Evolutionary conservation across 2,888 invertebrate species (phyloP).

Genomic region (Limnephilus rhombicus): DNA sequence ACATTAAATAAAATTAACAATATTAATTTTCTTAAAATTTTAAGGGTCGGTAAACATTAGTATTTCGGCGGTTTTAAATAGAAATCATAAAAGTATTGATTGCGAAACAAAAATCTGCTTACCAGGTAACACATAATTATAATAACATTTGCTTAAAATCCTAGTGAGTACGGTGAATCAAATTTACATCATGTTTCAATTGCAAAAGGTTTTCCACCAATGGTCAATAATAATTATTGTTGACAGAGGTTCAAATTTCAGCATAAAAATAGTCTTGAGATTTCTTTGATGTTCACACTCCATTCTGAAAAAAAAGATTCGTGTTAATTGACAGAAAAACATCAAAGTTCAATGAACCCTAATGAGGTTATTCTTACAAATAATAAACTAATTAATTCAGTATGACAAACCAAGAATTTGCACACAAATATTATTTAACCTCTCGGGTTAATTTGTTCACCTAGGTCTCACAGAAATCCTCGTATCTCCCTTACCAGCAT

Average conservation of each 20-base stretch:
- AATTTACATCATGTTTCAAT: constrained; percentile 26
- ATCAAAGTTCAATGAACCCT: not conserved
- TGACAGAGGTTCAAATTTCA: not conserved
- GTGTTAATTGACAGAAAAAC: not conserved
- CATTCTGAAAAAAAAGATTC: constrained; percentile 35
- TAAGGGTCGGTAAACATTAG: not conserved
- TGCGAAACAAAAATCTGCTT: not conserved
- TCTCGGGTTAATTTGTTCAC: too few species aligned
- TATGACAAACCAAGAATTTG: too few species aligned
- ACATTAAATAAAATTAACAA: not conserved
- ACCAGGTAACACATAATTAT: not conserved
- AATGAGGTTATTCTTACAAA: not conserved
- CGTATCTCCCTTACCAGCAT: too few species aligned
- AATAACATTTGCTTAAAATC: constrained; percentile 4
- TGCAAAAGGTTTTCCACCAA: not conserved
- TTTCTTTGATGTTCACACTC: constrained; percentile 51
- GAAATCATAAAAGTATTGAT: not conserved
- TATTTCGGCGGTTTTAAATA: not conserved
- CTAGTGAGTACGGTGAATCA: not conserved
- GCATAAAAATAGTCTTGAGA: constrained; percentile 49
- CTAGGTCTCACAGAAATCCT: too few species aligned
- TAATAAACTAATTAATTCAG: not conserved
- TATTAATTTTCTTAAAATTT: not conserved
- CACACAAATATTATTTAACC: too few species aligned
- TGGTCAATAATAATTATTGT: not conserved